Percentiles rank a stretch among this genome's conserved stretches.
Conservation (phyloP, 2,797 vertebrate species). For the Diplodus puntazzo region DNA sequence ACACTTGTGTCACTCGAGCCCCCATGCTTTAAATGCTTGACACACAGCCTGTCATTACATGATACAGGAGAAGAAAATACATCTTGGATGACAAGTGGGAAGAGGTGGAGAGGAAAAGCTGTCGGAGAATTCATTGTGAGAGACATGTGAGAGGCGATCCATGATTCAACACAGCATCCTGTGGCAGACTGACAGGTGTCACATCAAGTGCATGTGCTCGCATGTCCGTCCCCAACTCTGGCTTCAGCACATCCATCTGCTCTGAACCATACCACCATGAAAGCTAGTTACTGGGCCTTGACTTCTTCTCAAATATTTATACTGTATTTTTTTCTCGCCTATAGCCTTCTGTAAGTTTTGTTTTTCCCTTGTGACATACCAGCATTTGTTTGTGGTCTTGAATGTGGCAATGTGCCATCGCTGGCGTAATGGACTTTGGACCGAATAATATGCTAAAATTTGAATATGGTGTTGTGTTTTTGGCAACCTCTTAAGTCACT, state of each 20-base stretch:
- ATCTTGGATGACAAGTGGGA: conserved; percentile 35
- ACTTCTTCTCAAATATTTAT: neutral
- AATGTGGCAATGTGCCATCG: too few species aligned
- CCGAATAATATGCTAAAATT: too few species aligned
- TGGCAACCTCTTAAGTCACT: too few species aligned
- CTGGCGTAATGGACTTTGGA: too few species aligned
- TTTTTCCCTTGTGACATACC: too few species aligned
- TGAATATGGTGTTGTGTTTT: too few species aligned
- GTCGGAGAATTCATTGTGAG: conserved; percentile 37
- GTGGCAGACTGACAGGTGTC: conserved; percentile 58
- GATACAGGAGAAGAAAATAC: conserved; percentile 51
- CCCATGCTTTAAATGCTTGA: conserved; percentile 59
- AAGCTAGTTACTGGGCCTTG: neutral
- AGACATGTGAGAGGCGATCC: conserved; percentile 10
- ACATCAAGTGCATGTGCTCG: conserved; percentile 30
- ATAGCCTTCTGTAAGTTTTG: too few species aligned
- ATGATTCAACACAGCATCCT: conserved; percentile 25
- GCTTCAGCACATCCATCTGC: neutral
- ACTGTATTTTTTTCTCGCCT: too few species aligned
- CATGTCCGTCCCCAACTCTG: conserved; percentile 1
- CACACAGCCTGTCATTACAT: conserved; percentile 50
- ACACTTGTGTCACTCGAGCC: conserved; percentile 51
- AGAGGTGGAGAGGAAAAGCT: conserved; percentile 26
- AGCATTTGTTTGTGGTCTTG: too few species aligned
- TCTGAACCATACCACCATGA: neutral